A percentile compares a stretch with the other conserved stretches of the same genome.
Conservation (phyloP, 2,888 invertebrate genomes). For the Scaptomyza flava region DNA sequence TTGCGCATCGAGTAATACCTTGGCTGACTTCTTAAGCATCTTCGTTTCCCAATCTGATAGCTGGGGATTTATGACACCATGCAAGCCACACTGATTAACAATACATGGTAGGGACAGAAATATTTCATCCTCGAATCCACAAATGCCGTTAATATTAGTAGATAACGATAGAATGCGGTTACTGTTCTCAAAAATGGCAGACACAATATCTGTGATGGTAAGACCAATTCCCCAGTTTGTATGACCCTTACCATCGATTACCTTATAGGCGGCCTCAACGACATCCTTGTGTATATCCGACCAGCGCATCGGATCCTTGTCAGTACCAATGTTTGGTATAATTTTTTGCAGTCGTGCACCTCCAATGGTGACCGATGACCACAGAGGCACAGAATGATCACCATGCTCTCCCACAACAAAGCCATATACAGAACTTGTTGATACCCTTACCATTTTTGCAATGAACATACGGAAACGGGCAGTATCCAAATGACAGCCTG, state of each 20-base stretch:
- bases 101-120: conserved; percentile 93
- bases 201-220: conserved; percentile 88
- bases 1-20: conserved; percentile 83
- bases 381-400: conserved; percentile 93
- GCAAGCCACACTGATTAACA: conserved; percentile 88
- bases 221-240: conserved; percentile 94
- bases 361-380: conserved; percentile 95
- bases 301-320: conserved; percentile 90
- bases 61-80: conserved; percentile 88
- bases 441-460: conserved; percentile 90
- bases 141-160: conserved; percentile 86
- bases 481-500: conserved; percentile 95
- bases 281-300: conserved; percentile 89
- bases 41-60: conserved; percentile 87
- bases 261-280: conserved; percentile 91
- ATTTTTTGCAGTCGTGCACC: conserved; percentile 91
- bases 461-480: conserved; percentile 93
- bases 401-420: conserved; percentile 97
- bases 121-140: conserved; percentile 91
- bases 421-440: conserved; percentile 92
- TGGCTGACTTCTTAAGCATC: conserved; percentile 87
- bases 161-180: conserved; percentile 90
- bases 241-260: conserved; percentile 92
- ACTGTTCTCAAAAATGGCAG: conserved; percentile 88
- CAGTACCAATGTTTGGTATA: conserved; percentile 88